Evolutionary conservation across 2,888 invertebrate species (phyloP), one percentile per base, ranked within the genome.

Genomic region (Philopedon plagiatum): DNA sequence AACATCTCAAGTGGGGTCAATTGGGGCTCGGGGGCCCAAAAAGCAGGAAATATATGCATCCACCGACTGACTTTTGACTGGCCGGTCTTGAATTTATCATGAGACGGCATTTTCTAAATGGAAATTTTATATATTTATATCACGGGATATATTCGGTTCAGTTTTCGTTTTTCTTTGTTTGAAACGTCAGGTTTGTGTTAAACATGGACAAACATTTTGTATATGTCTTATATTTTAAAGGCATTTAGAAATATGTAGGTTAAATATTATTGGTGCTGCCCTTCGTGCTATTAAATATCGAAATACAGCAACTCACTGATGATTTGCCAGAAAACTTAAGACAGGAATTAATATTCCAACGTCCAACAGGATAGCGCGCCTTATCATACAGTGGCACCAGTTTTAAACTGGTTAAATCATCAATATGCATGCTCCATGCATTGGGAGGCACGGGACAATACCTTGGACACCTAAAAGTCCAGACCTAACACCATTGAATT

Each of bases 91-190:
- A 84, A 85, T 85, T 80, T 84, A 81, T 84, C 80, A 85, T 85
- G 84, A 84, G 78, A 76, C 79, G 78, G 83, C 83, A 85, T 84
- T 84, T 85, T 82, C 83, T 80, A 84, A 85, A 85, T 85, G 84
- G 85, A 84, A 84, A 83, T 83, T 84, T 85, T 85, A 85, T 83
- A 84, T 83, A 85, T 85, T 85, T 84, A 85, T 84, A 81, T 82
- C 80, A 18, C 58, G 32, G 54, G 51, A 68, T 68, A 65, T 23
- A 57, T 63, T 49, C 34, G 9, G 62, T 29, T 62, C 29, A 32
- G 49, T 18, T 29, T 65, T 26, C 34, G 56, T 37, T 54, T 61
- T 65, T 66, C 58, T 67, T 67, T 67, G 51, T 60, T 51, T 51
- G 13, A 51, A 51, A 51, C 29, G 51, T 51, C 51, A 51, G 51